Evolutionary conservation across 2,888 invertebrate species (phyloP), one percentile per base, ranked within the genome.

Genomic region (Amiota mariae): DNA sequence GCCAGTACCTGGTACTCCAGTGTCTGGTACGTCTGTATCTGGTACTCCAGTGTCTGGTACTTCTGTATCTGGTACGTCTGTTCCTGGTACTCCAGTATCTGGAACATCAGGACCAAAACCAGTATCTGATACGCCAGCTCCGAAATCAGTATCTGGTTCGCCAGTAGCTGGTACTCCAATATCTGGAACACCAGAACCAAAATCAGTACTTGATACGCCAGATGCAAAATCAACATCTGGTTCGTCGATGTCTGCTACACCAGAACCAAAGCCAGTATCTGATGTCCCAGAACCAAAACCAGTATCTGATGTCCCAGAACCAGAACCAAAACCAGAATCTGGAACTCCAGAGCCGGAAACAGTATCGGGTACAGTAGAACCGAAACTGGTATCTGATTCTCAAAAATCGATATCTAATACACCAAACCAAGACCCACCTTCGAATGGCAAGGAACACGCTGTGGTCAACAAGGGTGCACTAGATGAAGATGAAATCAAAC

Each of bases 361-460:
- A n/a, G n/a, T 72, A 46, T 56, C 20, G 12, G 71, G 36, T 49
- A 15, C 71, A 13, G 24, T 36, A 12, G n/a, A 6, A 46, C 13
- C 10, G n/a, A 15, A 2, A 66, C 20, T 3, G 3, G 24, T 24
- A 24, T 24, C 24, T 24, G 61, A 20, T 20, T 18, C 36, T 6
- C 6, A 2, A 36, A 36, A n/a, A 15, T 1, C 20, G 3, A 6
- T 54, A 20, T 47, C 1, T 46, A 36, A 8, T 48, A 18, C 13
- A 56, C 3, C 24, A 24, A 3, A 6, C 6, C 6, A 4, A 36
- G 36, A 36, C 36, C 36, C 36, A 36, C 36, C 36, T 36, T 36
- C 6, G 59, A 73, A 72, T 57, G 75, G 75, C 64, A 75, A 75
- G 51, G 73, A 75, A 20, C 15, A n/a, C 13, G 57, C 72, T 51